Evolutionary conservation across 2,113 vertebrate species (phyloP).

Genomic region (Xyrauchen texanus): DNA sequence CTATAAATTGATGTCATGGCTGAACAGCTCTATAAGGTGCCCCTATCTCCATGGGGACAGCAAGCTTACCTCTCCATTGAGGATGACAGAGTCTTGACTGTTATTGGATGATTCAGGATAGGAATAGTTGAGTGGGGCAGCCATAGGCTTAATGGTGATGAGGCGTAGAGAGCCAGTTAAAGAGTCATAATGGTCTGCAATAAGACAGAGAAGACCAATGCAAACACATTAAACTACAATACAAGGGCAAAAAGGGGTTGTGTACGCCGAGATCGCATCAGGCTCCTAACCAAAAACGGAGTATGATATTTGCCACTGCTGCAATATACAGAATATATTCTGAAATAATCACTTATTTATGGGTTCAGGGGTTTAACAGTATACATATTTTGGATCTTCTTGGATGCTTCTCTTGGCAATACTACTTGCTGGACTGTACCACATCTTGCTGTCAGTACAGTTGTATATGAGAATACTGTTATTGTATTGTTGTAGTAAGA

Average conservation of each 20-base stretch:
- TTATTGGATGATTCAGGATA: conserved; percentile 83
- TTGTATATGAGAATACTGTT: too few species aligned
- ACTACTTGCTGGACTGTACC: too few species aligned
- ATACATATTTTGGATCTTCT: too few species aligned
- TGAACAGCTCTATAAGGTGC: neutral
- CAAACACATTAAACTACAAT: neutral
- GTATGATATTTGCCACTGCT: neutral
- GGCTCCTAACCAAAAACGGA: conserved; percentile 19
- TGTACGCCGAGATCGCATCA: too few species aligned
- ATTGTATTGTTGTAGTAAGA: too few species aligned
- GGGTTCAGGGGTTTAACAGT: neutral
- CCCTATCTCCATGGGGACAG: conserved; percentile 18
- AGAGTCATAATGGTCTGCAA: conserved; percentile 86
- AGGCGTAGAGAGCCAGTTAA: conserved; percentile 92
- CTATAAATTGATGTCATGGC: too few species aligned
- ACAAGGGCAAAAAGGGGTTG: neutral
- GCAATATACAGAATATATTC: too few species aligned
- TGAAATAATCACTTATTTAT: conserved; percentile 1
- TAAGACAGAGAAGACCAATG: conserved; percentile 59
- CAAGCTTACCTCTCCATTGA: conserved; percentile 89
- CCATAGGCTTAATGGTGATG: conserved; percentile 89
- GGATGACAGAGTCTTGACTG: conserved; percentile 87
- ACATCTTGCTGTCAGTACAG: too few species aligned
- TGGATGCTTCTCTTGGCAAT: too few species aligned
- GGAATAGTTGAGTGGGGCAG: conserved; percentile 79